A percentile compares a stretch with the other conserved stretches of the same genome.
These are phyloP conservation scores for Saguinus imperator DNA, from an alignment of 2,113 vertebrate species.

Conservation along the genomic window DNA sequence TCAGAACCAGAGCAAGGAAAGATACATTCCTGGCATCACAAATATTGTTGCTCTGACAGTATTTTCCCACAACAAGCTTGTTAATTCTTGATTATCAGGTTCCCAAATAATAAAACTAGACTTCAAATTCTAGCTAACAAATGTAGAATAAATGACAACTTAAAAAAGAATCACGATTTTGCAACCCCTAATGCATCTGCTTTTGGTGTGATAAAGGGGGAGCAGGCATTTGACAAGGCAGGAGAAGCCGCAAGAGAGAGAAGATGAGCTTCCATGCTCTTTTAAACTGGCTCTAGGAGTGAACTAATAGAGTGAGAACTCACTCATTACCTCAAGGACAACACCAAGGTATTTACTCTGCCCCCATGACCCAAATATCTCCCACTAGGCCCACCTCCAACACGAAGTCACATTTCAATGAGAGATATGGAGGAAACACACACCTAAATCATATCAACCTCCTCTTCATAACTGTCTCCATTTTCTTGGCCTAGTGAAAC, in stretches of 20 bases:
- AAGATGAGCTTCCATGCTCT: no score
- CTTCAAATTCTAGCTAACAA: constrained; percentile 14
- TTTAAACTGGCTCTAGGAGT: no score
- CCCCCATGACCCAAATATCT: no score
- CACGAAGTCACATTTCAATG: no score
- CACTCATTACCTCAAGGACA: no score
- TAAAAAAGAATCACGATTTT: not conserved
- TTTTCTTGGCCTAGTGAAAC: not conserved
- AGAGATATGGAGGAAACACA: no score
- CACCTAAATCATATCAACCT: not conserved
- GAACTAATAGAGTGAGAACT: no score
- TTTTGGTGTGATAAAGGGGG: no score
- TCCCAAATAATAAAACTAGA: constrained; percentile 17
- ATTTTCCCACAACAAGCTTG: not conserved
- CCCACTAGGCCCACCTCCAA: no score
- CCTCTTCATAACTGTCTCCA: not conserved
- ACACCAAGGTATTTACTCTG: no score
- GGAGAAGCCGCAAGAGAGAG: no score
- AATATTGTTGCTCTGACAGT: not conserved
- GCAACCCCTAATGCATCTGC: not conserved
- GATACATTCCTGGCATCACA: not conserved
- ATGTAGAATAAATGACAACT: not conserved
- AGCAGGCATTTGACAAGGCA: no score
- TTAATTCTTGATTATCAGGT: not conserved
- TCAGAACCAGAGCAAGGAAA: not conserved